Base-by-base conservation (phyloP, 2,797 vertebrate genomes). In the Rhinatrema bivittatum region DNA sequence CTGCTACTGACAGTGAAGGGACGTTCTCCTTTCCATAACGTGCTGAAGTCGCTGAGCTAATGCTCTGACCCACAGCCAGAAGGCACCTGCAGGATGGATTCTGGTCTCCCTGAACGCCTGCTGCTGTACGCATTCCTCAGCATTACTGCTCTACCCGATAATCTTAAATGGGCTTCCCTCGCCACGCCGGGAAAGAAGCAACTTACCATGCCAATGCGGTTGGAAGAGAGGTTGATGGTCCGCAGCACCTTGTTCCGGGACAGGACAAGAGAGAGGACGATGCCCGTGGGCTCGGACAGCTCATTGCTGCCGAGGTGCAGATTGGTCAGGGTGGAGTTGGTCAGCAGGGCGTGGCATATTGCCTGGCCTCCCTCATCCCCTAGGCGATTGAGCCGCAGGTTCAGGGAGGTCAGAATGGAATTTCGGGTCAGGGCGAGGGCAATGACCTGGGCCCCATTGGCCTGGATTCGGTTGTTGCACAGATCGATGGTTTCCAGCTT, bases 201-300 rank as follows among this genome's bases (percentile, higher is more conserved):
- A 32, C 89, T 76, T 68, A 91, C 89, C 70, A 32, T 48, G n/a
- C 92, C 88, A 7, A 99, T 77, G 24, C 44, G 77, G 73, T 98
- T 97, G 70, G 90, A 90, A 35, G 89, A 87, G 24, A 99, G 81
- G 62, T 82, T 89, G 70, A 97, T 72, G 41, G 57, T 87, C 3
- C 20, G 84, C 61, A 99, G 68, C 3, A 73, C 78, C 5, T 53
- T 55, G 56, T 93, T 99, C 46, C 86, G 41, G 9, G 70, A 34
- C 11, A 99, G 76, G 29, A 84, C 83, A 35, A 85, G 71, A 6
- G 90, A 78, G 17, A 98, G 67, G 2, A 72, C 53, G 0, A 36
- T 28, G 4, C 90, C 89, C 0, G 86, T 86, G 11, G 61, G 62
- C 39, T 66, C 72, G 0, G 83, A 87, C 57, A 96, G 20, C 29